Evolutionary conservation across 92 coral and sea anemone species (phyloP), one percentile per base, ranked within the genome.

Genomic region (Isaurus tuberculatus): DNA sequence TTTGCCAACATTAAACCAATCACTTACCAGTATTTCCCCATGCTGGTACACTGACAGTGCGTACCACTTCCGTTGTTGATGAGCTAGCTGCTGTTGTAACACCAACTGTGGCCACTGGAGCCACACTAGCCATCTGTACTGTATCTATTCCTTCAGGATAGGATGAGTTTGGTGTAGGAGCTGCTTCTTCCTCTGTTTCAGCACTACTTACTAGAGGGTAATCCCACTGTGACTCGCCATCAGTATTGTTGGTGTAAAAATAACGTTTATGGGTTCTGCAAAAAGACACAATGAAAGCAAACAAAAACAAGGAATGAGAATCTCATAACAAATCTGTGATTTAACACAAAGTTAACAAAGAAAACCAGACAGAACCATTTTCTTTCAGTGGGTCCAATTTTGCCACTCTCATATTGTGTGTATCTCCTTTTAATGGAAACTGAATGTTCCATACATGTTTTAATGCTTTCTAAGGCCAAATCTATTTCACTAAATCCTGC

Each of bases 141-240:
- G 13, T 63, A 26, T 14, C 27, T n/a, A 33, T 14, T 15, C 44
- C 55, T 14, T 43, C 44, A 23, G 32, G 63, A 23, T 8, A 15
- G 8, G 85, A 68, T 0, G 88, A 77, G 16, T 49, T 40, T 19
- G 87, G 77, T 17, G 84, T 60, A 8, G 55, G 81, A 23, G 51
- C 33, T 5, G 65, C 86, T 29, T 72, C 72, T 13, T 40, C 49
- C 27, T 79, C 81, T 1, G 60, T 74, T 8, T 79, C 89, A 1
- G 79, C 86, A 14, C 87, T 57, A 49, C 79, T 14, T 1, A 74
- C 75, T 11, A 81, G 79, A 0, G 99, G 99, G 60, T 83, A 96
- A 33, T 96, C 99, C 99, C 99, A 96, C 72, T 92, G 94, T 0
- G 98, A 96, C 42, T 96, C 88, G 0, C 98, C 92, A 5, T 97